These are phyloP conservation scores for Amphiprion ocellaris DNA, from an alignment of 2,113 vertebrate genomes.

Conservation along the genomic window DNA sequence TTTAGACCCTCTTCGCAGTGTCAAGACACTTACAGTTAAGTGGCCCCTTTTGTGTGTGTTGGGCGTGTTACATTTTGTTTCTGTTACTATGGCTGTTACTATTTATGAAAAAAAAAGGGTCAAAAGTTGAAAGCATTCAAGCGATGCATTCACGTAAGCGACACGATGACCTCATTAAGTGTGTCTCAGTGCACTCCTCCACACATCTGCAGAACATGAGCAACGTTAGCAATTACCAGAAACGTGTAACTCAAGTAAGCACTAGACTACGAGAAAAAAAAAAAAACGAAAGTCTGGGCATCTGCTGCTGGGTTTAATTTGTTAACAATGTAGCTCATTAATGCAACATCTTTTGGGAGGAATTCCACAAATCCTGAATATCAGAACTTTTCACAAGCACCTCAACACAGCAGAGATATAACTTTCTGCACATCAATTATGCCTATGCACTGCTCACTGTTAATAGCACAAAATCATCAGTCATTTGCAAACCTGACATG, in stretches of 20 bases:
- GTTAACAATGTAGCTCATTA: too few relatives aligned
- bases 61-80: constrained; percentile 12
- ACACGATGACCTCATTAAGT: constrained; percentile 2
- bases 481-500: constrained; percentile 16
- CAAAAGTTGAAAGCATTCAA: background rate
- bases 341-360: too few relatives aligned
- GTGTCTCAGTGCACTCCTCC: background rate
- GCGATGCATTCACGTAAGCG: background rate
- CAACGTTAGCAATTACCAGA: background rate
- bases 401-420: too few relatives aligned
- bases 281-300: too few relatives aligned
- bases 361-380: too few relatives aligned
- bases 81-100: background rate
- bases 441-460: background rate
- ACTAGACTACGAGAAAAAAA: background rate
- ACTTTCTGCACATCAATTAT: too few relatives aligned
- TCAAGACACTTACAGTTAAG: constrained; percentile 23
- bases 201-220: background rate
- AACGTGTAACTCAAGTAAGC: background rate
- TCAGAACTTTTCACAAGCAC: too few relatives aligned
- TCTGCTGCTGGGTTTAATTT: too few relatives aligned
- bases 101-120: constrained; percentile 1
- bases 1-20: background rate
- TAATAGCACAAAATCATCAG: constrained; percentile 15
- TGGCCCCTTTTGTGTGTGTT: constrained; percentile 19